Evolutionary conservation across 2,888 invertebrate species (phyloP).

Genomic region (Drosophila eohydei): DNA sequence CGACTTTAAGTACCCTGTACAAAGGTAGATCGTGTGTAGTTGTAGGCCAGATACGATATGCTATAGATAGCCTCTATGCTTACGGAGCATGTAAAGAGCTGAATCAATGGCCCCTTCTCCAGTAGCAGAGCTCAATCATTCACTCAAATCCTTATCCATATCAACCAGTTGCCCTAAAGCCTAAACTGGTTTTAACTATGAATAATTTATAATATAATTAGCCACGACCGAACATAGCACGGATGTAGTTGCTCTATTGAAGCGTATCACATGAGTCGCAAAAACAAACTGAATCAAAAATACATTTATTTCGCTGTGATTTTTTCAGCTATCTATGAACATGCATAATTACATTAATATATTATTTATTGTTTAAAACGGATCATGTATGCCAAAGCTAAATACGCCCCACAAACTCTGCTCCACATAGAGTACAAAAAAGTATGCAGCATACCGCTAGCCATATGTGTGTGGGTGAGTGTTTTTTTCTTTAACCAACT

Average conservation of each 20-base stretch:
- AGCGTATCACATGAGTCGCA: background rate
- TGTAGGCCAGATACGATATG: background rate
- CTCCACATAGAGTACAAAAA: background rate
- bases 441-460: constrained; percentile 5
- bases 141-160: background rate
- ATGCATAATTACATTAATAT: background rate
- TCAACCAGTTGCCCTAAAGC: background rate
- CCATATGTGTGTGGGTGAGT: constrained; percentile 23
- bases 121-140: background rate
- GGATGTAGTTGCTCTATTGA: background rate
- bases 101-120: background rate
- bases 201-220: background rate
- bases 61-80: background rate
- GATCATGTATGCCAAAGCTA: constrained; percentile 7
- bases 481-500: constrained; percentile 8
- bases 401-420: background rate
- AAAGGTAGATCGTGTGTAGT: too few relatives aligned
- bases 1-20: constrained; percentile 9
- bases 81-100: background rate
- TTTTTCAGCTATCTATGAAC: background rate
- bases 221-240: background rate
- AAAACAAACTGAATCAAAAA: background rate
- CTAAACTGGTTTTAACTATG: background rate
- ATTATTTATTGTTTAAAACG: constrained; percentile 5
- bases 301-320: background rate